phyloP scores from a whole-genome alignment of 2,797 vertebrate genomes.

The Hyperoplus immaculatus region DNA sequence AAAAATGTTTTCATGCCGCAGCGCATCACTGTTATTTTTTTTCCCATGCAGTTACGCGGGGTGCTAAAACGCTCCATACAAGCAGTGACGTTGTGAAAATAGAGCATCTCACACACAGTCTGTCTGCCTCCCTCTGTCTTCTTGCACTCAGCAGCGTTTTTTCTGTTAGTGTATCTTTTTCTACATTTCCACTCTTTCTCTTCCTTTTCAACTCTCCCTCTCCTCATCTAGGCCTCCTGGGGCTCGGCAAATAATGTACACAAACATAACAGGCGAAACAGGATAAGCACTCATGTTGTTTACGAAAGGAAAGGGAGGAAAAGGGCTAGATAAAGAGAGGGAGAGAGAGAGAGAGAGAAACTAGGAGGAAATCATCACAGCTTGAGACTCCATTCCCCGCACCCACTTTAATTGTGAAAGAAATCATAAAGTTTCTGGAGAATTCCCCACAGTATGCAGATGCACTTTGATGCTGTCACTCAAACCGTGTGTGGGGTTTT shows the following conservation, averaged over 20 bases:
- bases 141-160: conserved; percentile 35
- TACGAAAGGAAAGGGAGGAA: conserved; percentile 32
- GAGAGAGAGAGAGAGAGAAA: background rate
- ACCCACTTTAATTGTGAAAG: conserved; percentile 75
- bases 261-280: conserved; percentile 67
- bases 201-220: conserved; percentile 48
- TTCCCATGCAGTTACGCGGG: conserved; percentile 45
- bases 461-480: conserved; percentile 80
- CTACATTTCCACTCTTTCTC: conserved; percentile 42
- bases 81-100: conserved; percentile 69
- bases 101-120: conserved; percentile 26
- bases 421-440: conserved; percentile 69
- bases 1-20: conserved; percentile 48
- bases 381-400: conserved; percentile 43
- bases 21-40: conserved; percentile 17
- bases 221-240: conserved; percentile 57
- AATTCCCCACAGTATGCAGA: conserved; percentile 66
- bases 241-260: conserved; percentile 73
- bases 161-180: conserved; percentile 23
- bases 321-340: background rate
- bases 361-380: conserved; percentile 66
- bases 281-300: conserved; percentile 68
- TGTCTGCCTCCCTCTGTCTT: conserved; percentile 11
- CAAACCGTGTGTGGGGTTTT: conserved; percentile 63
- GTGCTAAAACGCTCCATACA: conserved; percentile 63